Evolutionary conservation across 1,140 invertebrate genomes (phyloP).

Genomic region (Drosophila ogumai): DNA sequence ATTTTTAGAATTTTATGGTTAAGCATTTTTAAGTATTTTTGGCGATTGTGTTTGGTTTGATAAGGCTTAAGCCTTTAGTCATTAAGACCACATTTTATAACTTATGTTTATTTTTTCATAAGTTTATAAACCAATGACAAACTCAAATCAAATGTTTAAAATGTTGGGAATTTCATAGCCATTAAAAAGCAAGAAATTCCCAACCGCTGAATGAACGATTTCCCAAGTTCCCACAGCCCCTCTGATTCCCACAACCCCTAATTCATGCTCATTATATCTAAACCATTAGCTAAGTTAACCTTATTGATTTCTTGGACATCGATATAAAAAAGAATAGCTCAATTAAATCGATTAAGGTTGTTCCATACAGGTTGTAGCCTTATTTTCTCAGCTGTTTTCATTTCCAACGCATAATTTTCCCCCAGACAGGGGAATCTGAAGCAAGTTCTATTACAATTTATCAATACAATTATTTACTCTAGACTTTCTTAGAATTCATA

Average conservation of each 20-base stretch:
- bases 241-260: not conserved
- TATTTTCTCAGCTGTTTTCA: not conserved
- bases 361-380: not conserved
- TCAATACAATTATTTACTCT: conserved; percentile 16
- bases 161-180: not conserved
- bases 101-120: not conserved
- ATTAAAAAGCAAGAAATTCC: conserved; percentile 3
- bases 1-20: conserved; percentile 4
- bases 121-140: not conserved
- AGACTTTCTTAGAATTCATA: conserved; percentile 11
- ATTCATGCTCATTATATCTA: conserved; percentile 21
- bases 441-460: conserved; percentile 2
- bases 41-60: not conserved
- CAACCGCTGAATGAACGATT: not conserved
- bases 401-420: conserved; percentile 7
- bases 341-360: conserved; percentile 31
- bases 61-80: not conserved
- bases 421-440: not conserved
- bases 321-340: not conserved
- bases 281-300: conserved; percentile 28
- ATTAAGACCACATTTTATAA: not conserved
- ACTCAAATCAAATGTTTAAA: not conserved
- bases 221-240: not conserved
- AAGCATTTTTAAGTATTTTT: conserved; percentile 3
- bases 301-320: conserved; percentile 29